Percentiles rank a stretch among this genome's conserved stretches.
Evolutionary conservation across 2,888 invertebrate species (phyloP).

Genomic region (Dynastes maya): DNA sequence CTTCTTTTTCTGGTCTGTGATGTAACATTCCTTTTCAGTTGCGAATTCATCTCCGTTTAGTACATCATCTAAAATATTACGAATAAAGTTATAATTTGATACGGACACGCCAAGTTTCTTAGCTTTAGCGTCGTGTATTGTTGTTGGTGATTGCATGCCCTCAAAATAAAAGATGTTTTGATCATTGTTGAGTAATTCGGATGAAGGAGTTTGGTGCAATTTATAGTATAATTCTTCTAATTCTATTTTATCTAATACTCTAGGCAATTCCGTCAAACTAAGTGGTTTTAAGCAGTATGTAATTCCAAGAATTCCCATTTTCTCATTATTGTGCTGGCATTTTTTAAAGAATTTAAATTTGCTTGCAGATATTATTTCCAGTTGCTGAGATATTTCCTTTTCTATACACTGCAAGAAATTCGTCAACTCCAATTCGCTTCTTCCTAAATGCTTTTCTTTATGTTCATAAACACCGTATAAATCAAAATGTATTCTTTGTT

Average conservation of each 20-base stretch:
- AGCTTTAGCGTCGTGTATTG: not conserved
- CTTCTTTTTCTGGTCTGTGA: conserved; percentile 3
- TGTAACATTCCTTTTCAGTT: not conserved
- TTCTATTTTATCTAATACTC: conserved; percentile 14
- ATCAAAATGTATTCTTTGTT: conserved; percentile 46
- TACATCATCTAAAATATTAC: conserved; percentile 20
- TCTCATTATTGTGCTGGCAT: conserved; percentile 28
- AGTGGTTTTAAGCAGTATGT: conserved; percentile 30
- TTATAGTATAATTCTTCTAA: conserved; percentile 27
- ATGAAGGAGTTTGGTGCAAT: conserved; percentile 6
- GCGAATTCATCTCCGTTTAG: conserved; percentile 30
- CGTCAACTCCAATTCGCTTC: conserved; percentile 47
- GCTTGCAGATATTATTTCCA: conserved; percentile 48
- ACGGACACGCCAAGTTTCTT: conserved; percentile 2
- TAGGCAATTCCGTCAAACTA: conserved; percentile 18
- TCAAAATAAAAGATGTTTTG: not conserved
- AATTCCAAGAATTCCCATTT: conserved; percentile 11
- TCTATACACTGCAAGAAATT: conserved; percentile 44
- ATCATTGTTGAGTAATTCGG: conserved; percentile 5
- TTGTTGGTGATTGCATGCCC: not conserved
- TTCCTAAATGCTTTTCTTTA: conserved; percentile 51
- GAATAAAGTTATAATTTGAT: conserved; percentile 34
- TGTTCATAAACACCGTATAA: conserved; percentile 36
- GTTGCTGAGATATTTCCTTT: conserved; percentile 32
- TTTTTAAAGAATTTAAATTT: conserved; percentile 45